Base-by-base conservation (phyloP, 1,140 invertebrate species). In the Sycophila sp. region DNA sequence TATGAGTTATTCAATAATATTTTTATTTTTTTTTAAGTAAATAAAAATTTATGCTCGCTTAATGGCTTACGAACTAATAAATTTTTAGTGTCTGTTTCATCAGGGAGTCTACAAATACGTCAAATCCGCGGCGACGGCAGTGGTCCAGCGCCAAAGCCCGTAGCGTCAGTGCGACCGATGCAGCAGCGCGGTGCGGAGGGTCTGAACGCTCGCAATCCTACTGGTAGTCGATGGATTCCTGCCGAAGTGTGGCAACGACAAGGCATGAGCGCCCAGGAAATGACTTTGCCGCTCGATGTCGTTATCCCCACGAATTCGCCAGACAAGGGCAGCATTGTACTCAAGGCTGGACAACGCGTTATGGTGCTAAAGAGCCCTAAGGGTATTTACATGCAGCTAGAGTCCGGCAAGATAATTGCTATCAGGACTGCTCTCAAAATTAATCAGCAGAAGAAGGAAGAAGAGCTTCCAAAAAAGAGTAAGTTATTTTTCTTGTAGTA, bases 341-440 rank as follows among this genome's bases (percentile, higher is more conserved):
- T 98, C 17, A 96, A 96, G 81, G 94, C 95, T 5, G 96, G 96
- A 0, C 95, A 98, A 81, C 91, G 95, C 75, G 95, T 98, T 0
- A 93, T 97, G 89, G 94, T 98, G 3, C 88, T 98, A 1, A 97
- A 97, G 81, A 97, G 95, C 17, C 93, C 95, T 0, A 97, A 97
- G 86, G 96, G 96, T 34, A 96, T 98, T 69, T 98, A 98, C 83
- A 95, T 98, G 91, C 94, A 97, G 73, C 87, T 97, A 24, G 94
- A 96, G 79, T 96, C 95, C 78, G 95, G 96, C n/a, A 97, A 97
- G 87, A 96, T 98, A 68, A 97, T 98, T 78, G 95, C 96, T n/a
- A 97, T 98, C 69, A 89, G 94, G 74, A 93, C 92, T 0, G 91
- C 92, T 0, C 89, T 92, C 26, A 93, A 93, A 83, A 86, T 91